Base-by-base conservation (phyloP, 1,140 invertebrate species). In the Coelopa frigida region DNA sequence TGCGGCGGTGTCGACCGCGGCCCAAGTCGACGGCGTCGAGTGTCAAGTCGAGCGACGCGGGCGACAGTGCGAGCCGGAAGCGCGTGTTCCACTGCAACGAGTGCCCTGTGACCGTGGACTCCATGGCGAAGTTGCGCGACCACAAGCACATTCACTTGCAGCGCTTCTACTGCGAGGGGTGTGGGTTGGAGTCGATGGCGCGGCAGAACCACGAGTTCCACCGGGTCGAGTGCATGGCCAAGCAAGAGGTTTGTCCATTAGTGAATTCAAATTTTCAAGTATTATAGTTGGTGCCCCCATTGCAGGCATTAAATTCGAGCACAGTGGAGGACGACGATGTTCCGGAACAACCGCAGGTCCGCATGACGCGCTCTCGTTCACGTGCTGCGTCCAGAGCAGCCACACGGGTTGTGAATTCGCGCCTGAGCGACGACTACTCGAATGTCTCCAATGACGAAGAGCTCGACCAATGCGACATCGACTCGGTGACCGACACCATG, bases 131-230 rank as follows among this genome's bases (percentile, higher is more conserved):
- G 2, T 15, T 52, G 29, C 48, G 49, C 1, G 46, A 61, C 18
- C 59, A 56, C 22, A 51, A 60, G 24, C 51, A 55, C 3, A 29
- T 31, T 10, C 59, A 62, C 23, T 46, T 49, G 8, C 44, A 36
- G 11, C 33, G 37, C 15, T 51, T 49, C 26, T 39, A 52, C 11
- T 64, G 61, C n/a, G 50, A 52, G 7, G 32, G 64, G 10, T 64
- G 61, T 18, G 55, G 50, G 7, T 46, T 50, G 11, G 33, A 54
- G 3, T 53, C 53, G 12, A 50, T 51, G 26, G 57, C 61, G 5
- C 56, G 59, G 38, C 57, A 64, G 42, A 61, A 61, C 14, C 61
- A 59, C 47, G 61, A 64, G 18, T 36, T 64, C 39, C 61, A 64
- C 21, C 48, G 61, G 8, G 59, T 54, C 14, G 57, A 59, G 5